Conservation (phyloP, 2,113 vertebrate genomes). For the Prinia subflava region DNA sequence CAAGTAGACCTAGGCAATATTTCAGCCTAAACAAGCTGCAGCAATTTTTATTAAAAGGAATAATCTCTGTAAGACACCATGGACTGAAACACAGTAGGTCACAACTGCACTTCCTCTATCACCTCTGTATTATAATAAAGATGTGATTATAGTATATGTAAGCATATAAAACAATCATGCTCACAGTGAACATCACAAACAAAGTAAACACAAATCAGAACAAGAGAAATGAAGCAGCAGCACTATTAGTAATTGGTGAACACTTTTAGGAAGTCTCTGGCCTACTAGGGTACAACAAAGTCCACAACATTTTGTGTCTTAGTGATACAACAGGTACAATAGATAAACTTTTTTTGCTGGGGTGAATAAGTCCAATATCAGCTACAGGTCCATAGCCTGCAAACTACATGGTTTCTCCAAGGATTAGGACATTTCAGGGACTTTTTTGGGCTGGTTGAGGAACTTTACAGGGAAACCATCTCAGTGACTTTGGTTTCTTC, state of each 20-base stretch:
- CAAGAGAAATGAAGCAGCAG: background rate
- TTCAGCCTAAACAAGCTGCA: background rate
- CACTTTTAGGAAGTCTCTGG: background rate
- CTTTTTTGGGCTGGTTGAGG: background rate
- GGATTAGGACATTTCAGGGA: background rate
- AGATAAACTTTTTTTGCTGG: background rate
- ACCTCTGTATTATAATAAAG: background rate
- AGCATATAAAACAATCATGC: background rate
- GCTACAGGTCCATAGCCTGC: background rate
- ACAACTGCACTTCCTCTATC: background rate
- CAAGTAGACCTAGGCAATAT: background rate
- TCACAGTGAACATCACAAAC: background rate
- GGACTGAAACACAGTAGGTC: background rate
- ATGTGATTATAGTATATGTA: background rate
- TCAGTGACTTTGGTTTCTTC: background rate
- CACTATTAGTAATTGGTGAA: background rate
- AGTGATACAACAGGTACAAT: background rate
- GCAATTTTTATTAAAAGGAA: background rate
- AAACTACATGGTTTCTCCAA: background rate
- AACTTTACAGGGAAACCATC: background rate
- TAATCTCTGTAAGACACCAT: background rate
- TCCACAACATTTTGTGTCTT: accelerated
- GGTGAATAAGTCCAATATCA: background rate
- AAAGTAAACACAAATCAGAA: background rate
- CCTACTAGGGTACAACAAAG: background rate